Evolutionary conservation across 2,888 invertebrate genomes (phyloP).

Genomic region (Eledona agricola): DNA sequence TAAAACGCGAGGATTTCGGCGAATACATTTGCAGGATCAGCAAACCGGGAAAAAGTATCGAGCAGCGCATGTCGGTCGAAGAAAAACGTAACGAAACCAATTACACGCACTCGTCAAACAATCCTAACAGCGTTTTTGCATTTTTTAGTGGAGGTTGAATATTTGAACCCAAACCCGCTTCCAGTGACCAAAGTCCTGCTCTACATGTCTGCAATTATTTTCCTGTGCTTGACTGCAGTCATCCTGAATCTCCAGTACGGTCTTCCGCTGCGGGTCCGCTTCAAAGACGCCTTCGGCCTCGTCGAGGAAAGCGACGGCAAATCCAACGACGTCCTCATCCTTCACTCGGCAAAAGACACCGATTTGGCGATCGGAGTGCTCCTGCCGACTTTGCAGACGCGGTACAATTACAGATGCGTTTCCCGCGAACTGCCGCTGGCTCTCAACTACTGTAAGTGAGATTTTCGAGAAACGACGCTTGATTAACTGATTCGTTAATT

Average conservation of each 20-base stretch:
- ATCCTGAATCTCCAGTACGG: constrained; percentile 67
- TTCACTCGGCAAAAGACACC: constrained; percentile 71
- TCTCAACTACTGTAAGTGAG: constrained; percentile 52
- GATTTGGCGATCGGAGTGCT: constrained; percentile 71
- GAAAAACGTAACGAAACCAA: constrained; percentile 63
- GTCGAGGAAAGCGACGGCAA: constrained; percentile 65
- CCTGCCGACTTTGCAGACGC: constrained; percentile 69
- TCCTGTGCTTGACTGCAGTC: constrained; percentile 63
- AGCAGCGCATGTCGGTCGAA: constrained; percentile 65
- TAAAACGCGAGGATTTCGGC: constrained; percentile 73
- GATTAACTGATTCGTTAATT: constrained; percentile 17
- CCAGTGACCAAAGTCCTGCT: constrained; percentile 69
- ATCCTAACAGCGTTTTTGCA: constrained; percentile 20
- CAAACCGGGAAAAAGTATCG: constrained; percentile 68
- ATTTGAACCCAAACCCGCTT: constrained; percentile 59
- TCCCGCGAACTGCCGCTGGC: constrained; percentile 59
- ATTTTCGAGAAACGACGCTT: too few relatives aligned
- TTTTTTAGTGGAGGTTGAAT: constrained; percentile 55
- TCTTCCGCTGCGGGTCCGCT: constrained; percentile 61
- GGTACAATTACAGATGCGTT: constrained; percentile 72
- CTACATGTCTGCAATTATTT: constrained; percentile 62
- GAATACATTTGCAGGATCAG: constrained; percentile 76
- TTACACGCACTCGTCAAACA: neutral
- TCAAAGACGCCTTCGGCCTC: constrained; percentile 64
- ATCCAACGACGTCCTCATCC: constrained; percentile 73